A percentile compares a stretch with the other conserved stretches of the same genome.
Evolutionary conservation across 2,797 vertebrate genomes (phyloP).

Genomic region (Cichlasoma orientale): DNA sequence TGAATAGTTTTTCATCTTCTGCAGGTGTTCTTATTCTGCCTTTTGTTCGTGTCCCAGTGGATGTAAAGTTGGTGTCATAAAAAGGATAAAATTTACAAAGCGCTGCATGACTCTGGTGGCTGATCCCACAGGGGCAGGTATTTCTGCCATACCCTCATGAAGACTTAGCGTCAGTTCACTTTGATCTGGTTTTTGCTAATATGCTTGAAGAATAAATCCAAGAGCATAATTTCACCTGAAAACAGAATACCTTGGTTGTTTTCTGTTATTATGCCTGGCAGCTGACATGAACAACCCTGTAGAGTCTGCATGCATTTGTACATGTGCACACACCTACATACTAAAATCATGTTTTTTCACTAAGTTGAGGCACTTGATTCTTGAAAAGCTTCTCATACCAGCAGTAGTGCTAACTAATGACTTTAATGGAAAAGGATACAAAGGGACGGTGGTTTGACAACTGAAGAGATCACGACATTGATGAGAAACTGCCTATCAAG

Average conservation of each 20-base stretch:
- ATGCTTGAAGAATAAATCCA: neutral
- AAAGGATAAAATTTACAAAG: neutral
- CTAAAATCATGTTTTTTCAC: too few species aligned
- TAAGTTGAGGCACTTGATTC: too few species aligned
- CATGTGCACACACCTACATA: too few species aligned
- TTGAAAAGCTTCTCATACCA: too few species aligned
- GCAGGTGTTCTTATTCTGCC: neutral
- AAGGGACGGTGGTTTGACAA: neutral
- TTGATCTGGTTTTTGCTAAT: neutral
- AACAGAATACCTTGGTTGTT: neutral
- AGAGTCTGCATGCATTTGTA: too few species aligned
- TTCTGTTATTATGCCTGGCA: too few species aligned
- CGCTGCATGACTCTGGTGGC: neutral
- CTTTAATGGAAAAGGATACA: neutral
- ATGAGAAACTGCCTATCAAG: neutral
- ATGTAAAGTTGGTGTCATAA: neutral
- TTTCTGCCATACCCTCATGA: neutral
- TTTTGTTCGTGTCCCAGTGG: neutral
- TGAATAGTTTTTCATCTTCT: neutral
- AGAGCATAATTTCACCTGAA: neutral
- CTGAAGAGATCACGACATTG: rapidly evolving
- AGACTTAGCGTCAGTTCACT: neutral
- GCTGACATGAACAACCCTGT: too few species aligned
- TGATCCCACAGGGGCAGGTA: neutral
- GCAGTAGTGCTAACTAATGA: too few species aligned